phyloP scores from a whole-genome alignment of 2,888 invertebrate species.

The Geophilus truncorum region DNA sequence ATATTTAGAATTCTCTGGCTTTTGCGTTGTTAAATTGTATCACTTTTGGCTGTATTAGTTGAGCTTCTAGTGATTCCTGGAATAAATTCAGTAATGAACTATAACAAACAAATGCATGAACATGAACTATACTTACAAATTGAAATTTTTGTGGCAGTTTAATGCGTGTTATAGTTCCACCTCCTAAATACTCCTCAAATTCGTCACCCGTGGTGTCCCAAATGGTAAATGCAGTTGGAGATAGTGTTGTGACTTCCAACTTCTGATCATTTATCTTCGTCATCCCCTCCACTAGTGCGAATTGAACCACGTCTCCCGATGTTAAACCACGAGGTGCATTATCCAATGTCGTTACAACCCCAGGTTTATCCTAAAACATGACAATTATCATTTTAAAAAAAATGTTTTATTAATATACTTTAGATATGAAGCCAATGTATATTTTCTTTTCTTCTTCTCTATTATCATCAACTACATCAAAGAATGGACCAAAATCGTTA shows the following conservation, averaged over 20 bases:
- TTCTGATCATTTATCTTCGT: constrained; percentile 22
- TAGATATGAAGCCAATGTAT: constrained; percentile 46
- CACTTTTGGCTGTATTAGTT: constrained; percentile 29
- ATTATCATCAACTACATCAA: constrained; percentile 46
- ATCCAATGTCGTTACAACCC: neutral
- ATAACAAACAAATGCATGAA: too few species aligned
- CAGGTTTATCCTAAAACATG: neutral
- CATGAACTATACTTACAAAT: neutral
- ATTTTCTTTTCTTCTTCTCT: constrained; percentile 46
- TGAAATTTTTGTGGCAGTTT: constrained; percentile 16
- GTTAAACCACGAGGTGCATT: neutral
- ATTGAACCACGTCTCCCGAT: constrained; percentile 30
- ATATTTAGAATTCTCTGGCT: neutral
- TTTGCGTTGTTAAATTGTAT: neutral
- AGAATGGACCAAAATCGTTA: constrained; percentile 49
- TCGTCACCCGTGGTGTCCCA: neutral
- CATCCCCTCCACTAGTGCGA: constrained; percentile 33
- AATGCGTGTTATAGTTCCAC: constrained; percentile 29
- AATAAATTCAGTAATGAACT: neutral
- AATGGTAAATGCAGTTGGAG: constrained; percentile 29
- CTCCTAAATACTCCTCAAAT: constrained; percentile 30
- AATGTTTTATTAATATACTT: constrained; percentile 42
- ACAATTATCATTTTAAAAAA: neutral
- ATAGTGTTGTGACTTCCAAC: neutral
- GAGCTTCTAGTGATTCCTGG: constrained; percentile 30